These are phyloP conservation scores for Vireo griseus DNA, from an alignment of 2,797 vertebrate species.

Conservation along the genomic window DNA sequence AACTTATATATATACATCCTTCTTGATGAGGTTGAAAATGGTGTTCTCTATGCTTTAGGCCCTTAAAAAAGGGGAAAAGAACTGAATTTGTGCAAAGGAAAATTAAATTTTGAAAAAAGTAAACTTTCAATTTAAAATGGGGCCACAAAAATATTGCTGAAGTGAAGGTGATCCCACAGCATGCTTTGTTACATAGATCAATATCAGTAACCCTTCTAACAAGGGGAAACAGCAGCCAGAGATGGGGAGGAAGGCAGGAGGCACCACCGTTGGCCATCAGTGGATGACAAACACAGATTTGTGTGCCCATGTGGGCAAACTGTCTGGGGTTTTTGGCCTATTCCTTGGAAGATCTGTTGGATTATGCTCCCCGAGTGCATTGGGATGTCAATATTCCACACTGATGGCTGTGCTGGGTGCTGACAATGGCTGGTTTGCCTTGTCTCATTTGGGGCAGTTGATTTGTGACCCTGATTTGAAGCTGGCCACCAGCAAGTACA, in stretches of 20 bases:
- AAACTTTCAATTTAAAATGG: no score
- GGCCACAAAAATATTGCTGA: not conserved
- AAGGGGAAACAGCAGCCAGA: not conserved
- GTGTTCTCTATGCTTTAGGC: not conserved
- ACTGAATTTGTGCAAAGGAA: not conserved
- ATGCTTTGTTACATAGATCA: not conserved
- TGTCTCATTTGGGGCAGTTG: not conserved
- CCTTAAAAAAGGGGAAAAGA: not conserved
- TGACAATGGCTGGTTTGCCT: not conserved
- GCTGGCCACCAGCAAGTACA: not conserved
- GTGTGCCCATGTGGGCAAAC: not conserved
- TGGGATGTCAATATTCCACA: not conserved
- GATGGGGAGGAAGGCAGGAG: not conserved
- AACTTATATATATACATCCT: not conserved
- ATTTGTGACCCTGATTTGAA: not conserved
- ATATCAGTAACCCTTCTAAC: fast-evolving
- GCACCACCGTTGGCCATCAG: not conserved
- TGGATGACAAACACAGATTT: not conserved
- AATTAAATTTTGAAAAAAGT: not conserved
- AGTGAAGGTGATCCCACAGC: not conserved
- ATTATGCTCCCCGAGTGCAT: not conserved
- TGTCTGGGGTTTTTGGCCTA: not conserved
- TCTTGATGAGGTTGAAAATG: not conserved
- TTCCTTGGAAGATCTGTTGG: not conserved
- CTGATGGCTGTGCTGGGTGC: not conserved